phyloP scores from a whole-genome alignment of 2,797 vertebrate genomes.

The Decapterus maruadsi region DNA sequence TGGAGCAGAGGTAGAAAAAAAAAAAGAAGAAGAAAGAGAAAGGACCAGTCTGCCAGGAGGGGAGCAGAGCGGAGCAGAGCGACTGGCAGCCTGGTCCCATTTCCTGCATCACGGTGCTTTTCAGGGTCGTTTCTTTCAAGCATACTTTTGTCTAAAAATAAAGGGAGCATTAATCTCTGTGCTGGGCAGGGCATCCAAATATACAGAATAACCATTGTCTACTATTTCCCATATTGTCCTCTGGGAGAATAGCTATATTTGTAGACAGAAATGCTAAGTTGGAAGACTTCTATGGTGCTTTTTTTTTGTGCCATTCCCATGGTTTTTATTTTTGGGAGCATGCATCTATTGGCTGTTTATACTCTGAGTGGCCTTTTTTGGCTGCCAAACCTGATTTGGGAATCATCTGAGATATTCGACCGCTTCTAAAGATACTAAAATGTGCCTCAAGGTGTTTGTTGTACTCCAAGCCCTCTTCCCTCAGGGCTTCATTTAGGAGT shows the following conservation, averaged over 20 bases:
- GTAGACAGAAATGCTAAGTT: constrained; percentile 14
- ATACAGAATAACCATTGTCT: constrained; percentile 61
- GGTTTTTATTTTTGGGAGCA: constrained; percentile 35
- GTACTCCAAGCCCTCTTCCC: background rate
- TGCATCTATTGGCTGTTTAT: background rate
- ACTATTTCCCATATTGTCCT: constrained; percentile 49
- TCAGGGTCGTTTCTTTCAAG: constrained; percentile 55
- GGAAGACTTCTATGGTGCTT: constrained; percentile 25
- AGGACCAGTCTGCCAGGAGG: constrained; percentile 26
- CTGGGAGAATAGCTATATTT: constrained; percentile 46
- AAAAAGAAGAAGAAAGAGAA: background rate
- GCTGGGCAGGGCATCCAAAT: constrained; percentile 46
- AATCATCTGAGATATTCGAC: constrained; percentile 18
- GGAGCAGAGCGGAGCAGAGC: constrained; percentile 35
- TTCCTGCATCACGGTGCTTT: constrained; percentile 65
- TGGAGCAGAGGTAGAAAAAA: constrained; percentile 44
- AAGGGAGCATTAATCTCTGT: constrained; percentile 53
- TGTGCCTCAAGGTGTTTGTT: background rate
- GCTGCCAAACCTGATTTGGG: constrained; percentile 23
- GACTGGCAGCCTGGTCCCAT: constrained; percentile 49
- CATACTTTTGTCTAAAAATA: constrained; percentile 66
- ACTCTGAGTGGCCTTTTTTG: background rate
- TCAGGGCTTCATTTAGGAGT: background rate
- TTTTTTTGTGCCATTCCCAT: constrained; percentile 42
- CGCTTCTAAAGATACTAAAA: background rate